Conservation (phyloP, 2,888 invertebrate genomes). For the Octodonta nipae region DNA sequence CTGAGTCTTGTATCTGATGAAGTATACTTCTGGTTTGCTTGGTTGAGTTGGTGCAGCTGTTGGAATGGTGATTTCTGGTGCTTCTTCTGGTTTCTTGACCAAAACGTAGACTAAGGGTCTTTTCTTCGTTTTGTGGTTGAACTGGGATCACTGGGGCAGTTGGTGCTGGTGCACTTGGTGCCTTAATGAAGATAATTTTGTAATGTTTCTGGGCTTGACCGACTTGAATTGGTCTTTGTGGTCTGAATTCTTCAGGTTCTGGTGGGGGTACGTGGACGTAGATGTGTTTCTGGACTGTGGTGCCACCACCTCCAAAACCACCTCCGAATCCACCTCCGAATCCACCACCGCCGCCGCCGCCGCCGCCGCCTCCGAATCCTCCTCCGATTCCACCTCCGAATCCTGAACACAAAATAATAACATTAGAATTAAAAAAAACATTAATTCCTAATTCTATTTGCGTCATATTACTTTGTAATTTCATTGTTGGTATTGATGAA, state of each 20-base stretch:
- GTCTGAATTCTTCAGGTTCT: constrained; percentile 62
- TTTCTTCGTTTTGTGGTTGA: constrained; percentile 74
- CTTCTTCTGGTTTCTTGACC: constrained; percentile 81
- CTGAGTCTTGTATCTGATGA: constrained; percentile 76
- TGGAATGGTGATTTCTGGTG: constrained; percentile 68
- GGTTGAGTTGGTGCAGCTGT: constrained; percentile 70
- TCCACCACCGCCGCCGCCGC: constrained; percentile 18
- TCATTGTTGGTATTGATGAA: not conserved
- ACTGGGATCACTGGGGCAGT: constrained; percentile 68
- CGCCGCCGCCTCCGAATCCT: constrained; percentile 28
- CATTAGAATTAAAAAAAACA: constrained; percentile 1
- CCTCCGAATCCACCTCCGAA: constrained; percentile 38
- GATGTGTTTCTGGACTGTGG: constrained; percentile 71
- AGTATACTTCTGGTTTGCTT: constrained; percentile 83
- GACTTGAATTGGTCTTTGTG: constrained; percentile 51
- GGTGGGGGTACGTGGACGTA: constrained; percentile 83
- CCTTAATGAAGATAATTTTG: constrained; percentile 87
- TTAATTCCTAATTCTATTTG: not conserved
- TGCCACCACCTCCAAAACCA: constrained; percentile 37
- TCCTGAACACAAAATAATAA: too few species aligned
- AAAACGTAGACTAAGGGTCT: constrained; percentile 78
- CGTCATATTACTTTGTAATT: too few species aligned
- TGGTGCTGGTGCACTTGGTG: constrained; percentile 68
- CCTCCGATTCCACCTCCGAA: constrained; percentile 22
- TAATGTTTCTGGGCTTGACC: constrained; percentile 75